Evolutionary conservation across 2,797 vertebrate species (phyloP).

Genomic region (Sebastes ruberrimus): DNA sequence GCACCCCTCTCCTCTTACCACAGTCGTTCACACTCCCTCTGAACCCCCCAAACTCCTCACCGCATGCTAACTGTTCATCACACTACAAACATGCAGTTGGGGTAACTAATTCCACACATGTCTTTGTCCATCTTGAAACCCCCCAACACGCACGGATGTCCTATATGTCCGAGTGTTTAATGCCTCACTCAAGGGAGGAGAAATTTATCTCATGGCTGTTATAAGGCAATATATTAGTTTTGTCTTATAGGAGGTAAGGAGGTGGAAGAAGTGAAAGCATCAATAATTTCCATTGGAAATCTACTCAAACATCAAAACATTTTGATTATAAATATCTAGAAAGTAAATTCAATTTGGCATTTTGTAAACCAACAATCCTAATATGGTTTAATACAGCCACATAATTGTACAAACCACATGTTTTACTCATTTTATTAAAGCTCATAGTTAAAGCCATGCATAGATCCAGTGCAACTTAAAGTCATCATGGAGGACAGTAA

Average conservation of each 20-base stretch:
- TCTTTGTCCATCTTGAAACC: conserved; percentile 79
- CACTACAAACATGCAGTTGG: conserved; percentile 70
- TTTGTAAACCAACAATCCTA: neutral
- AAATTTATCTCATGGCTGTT: conserved; percentile 67
- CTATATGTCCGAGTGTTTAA: conserved; percentile 68
- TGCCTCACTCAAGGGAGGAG: conserved; percentile 65
- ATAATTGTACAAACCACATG: neutral
- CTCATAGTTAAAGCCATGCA: neutral
- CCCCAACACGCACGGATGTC: conserved; percentile 68
- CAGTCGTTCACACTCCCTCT: conserved; percentile 67
- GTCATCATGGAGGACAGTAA: conserved; percentile 14
- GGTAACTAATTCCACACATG: conserved; percentile 85
- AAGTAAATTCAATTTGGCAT: conserved; percentile 4
- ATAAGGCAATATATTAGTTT: conserved; percentile 51
- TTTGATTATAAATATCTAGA: neutral
- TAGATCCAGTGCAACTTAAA: neutral
- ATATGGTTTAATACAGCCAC: neutral
- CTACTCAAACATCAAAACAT: neutral
- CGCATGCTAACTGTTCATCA: conserved; percentile 77
- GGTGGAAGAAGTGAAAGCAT: conserved; percentile 1
- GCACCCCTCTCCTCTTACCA: conserved; percentile 76
- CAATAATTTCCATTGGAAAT: conserved; percentile 14
- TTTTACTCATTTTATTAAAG: neutral
- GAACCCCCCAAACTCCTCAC: conserved; percentile 64
- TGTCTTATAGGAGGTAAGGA: conserved; percentile 11